Percentiles rank a stretch among this genome's conserved stretches.
Evolutionary conservation across 1,140 invertebrate genomes (phyloP).

Genomic region (fruit fly (Drosophila melanogaster)): DNA sequence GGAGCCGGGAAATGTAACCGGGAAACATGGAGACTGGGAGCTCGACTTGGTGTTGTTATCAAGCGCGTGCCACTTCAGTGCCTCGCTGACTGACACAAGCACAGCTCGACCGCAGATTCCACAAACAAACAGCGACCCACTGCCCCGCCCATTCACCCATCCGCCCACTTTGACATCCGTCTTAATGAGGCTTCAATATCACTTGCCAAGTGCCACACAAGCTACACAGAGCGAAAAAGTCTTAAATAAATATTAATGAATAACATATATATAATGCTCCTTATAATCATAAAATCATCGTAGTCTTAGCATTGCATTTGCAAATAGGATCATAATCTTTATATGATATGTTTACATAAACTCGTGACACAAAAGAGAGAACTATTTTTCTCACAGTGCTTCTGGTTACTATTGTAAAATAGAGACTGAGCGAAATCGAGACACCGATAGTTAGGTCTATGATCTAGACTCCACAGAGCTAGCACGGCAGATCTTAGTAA

Average conservation of each 20-base stretch:
- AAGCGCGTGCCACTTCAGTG: slow-evolving; percentile 71
- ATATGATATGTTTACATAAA: too few relatives aligned
- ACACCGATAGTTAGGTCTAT: neutral
- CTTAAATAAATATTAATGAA: neutral
- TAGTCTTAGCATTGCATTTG: neutral
- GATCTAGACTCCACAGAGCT: neutral
- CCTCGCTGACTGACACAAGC: slow-evolving; percentile 51
- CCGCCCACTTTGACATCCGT: slow-evolving; percentile 59
- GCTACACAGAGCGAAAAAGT: neutral
- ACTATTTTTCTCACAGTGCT: neutral
- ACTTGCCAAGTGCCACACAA: slow-evolving; percentile 54
- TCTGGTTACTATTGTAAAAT: slow-evolving; percentile 6
- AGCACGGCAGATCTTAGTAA: slow-evolving; percentile 12
- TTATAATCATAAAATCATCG: too few relatives aligned
- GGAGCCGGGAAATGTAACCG: slow-evolving; percentile 7
- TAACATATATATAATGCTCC: neutral
- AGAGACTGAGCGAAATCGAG: neutral
- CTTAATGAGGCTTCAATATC: slow-evolving; percentile 76
- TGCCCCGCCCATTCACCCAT: slow-evolving; percentile 10
- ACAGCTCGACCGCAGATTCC: slow-evolving; percentile 14
- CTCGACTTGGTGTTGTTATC: slow-evolving; percentile 52
- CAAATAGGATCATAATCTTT: neutral
- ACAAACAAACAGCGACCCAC: slow-evolving; percentile 21
- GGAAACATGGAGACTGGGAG: slow-evolving; percentile 2
- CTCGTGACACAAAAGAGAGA: too few relatives aligned